These are phyloP conservation scores for Athene noctua DNA, from an alignment of 2,113 vertebrate species.

Conservation along the genomic window DNA sequence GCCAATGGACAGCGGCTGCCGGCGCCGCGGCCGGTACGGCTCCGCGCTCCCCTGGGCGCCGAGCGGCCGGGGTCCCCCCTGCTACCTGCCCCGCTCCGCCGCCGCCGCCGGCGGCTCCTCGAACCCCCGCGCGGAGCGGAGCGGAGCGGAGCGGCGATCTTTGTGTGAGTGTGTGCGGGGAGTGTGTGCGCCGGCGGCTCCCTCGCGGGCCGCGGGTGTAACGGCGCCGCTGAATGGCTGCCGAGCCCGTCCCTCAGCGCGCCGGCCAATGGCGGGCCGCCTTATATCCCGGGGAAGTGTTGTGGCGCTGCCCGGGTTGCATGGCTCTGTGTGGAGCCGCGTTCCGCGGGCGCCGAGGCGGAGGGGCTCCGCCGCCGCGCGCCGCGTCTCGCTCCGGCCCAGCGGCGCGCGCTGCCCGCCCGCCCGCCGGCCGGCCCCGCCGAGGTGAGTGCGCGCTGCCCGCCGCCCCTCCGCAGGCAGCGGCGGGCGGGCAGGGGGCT, in stretches of 20 bases:
- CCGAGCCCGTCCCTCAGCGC: conserved; percentile 73
- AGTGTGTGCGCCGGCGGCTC: conserved; percentile 68
- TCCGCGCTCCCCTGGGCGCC: neutral
- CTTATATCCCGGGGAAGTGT: conserved; percentile 82
- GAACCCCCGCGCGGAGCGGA: conserved; percentile 24
- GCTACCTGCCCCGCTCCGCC: conserved; percentile 52
- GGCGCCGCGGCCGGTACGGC: neutral
- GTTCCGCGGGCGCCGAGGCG: conserved; percentile 68
- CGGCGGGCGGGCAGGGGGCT: neutral
- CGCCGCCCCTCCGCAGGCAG: neutral
- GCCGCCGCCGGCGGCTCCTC: conserved; percentile 50
- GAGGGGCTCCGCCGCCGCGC: conserved; percentile 39
- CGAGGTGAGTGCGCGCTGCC: conserved; percentile 76
- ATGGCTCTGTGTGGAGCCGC: conserved; percentile 83
- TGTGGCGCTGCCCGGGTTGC: conserved; percentile 78
- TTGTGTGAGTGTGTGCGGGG: conserved; percentile 62
- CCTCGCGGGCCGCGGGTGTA: conserved; percentile 76
- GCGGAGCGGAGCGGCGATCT: conserved; percentile 76
- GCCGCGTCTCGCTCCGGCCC: conserved; percentile 66
- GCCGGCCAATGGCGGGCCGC: conserved; percentile 78
- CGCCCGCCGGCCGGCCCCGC: conserved; percentile 32
- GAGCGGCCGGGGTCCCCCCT: neutral
- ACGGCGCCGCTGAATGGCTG: conserved; percentile 76
- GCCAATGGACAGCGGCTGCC: conserved; percentile 60
- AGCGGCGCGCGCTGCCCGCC: conserved; percentile 65